Conservation (phyloP, 2,113 vertebrate genomes). For the Edolisoma coerulescens region DNA sequence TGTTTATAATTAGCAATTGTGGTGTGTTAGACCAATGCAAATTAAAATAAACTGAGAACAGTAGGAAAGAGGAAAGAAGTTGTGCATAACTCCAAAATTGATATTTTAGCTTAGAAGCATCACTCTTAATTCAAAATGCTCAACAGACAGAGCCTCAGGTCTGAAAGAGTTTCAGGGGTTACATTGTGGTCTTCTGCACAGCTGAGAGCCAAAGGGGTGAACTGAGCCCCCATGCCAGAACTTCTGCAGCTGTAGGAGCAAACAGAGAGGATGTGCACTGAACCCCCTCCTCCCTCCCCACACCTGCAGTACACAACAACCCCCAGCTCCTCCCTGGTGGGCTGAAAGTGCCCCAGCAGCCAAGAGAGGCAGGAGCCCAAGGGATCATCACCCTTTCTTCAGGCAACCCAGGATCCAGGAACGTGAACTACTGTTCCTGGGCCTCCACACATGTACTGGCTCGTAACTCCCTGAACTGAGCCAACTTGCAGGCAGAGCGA, state of each 20-base stretch:
- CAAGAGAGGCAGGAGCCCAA: not conserved
- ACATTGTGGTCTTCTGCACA: not conserved
- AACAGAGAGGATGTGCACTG: not conserved
- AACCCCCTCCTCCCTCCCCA: not conserved
- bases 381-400: not conserved
- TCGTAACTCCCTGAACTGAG: not conserved
- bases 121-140: not conserved
- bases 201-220: not conserved
- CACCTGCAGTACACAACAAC: fast-evolving
- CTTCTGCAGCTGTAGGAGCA: not conserved
- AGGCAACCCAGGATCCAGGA: not conserved
- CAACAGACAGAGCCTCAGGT: not conserved
- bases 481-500: fast-evolving
- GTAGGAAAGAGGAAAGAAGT: not conserved
- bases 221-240: not conserved
- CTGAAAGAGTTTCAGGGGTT: not conserved
- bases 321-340: not conserved
- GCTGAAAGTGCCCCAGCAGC: not conserved
- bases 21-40: not conserved
- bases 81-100: not conserved
- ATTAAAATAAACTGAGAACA: not conserved
- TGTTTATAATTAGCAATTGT: not conserved
- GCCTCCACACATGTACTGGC: no score
- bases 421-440: not conserved
- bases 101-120: not conserved